Conservation (phyloP, 1,140 invertebrate genomes). For the Cryptotermes secundus region DNA sequence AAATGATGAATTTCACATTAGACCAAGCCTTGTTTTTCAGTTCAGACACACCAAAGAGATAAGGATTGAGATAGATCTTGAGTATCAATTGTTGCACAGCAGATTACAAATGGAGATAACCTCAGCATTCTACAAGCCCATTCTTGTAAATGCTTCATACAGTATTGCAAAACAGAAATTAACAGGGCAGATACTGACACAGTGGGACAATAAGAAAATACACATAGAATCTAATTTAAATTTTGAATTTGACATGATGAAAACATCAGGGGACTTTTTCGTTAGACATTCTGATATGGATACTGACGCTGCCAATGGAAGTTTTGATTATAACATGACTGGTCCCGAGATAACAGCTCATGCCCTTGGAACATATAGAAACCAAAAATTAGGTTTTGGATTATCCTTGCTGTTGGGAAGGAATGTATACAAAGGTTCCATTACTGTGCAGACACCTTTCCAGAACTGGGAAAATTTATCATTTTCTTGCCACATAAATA, state of each 20-base stretch:
- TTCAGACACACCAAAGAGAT: background rate
- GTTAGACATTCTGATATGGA: background rate
- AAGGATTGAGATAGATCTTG: background rate
- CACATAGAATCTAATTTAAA: background rate
- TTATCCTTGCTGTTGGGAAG: background rate
- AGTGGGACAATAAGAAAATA: background rate
- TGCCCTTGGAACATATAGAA: background rate
- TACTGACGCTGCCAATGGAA: background rate
- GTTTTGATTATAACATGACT: background rate
- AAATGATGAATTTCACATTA: background rate
- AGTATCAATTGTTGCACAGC: background rate
- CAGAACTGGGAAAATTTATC: conserved; percentile 21
- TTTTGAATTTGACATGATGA: background rate
- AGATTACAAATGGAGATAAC: background rate
- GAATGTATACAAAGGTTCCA: background rate
- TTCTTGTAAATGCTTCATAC: background rate
- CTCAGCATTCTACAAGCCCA: background rate
- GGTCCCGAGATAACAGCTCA: conserved; percentile 1
- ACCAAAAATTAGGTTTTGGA: background rate
- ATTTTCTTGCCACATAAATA: background rate
- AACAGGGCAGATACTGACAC: background rate
- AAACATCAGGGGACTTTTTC: background rate
- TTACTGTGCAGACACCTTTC: conserved; percentile 14
- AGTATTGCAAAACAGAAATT: background rate
- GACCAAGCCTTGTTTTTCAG: background rate